These are phyloP conservation scores for Axea sp. DNA, from an alignment of 2,888 invertebrate genomes.

Conservation along the genomic window DNA sequence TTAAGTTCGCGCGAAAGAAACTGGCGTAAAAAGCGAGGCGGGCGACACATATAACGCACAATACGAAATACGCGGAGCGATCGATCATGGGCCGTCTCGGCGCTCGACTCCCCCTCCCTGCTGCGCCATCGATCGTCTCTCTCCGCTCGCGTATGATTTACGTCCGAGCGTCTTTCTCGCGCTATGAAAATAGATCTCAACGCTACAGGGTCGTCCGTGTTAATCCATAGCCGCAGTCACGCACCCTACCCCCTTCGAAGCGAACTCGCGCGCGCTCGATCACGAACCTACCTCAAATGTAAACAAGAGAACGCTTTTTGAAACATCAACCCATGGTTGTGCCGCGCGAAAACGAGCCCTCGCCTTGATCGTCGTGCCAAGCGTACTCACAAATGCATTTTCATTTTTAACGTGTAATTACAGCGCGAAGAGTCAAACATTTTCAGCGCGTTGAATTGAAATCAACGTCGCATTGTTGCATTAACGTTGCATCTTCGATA, in stretches of 20 bases:
- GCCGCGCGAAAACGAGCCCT: slow-evolving; percentile 4
- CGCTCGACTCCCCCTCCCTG: slow-evolving; percentile 16
- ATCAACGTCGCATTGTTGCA: too few relatives aligned
- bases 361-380: background rate
- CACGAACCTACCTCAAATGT: slow-evolving; percentile 64
- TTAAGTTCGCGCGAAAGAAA: slow-evolving; percentile 51
- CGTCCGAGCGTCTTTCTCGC: slow-evolving; percentile 41
- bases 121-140: slow-evolving; percentile 17
- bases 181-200: slow-evolving; percentile 60
- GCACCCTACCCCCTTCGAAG: slow-evolving; percentile 58
- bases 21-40: slow-evolving; percentile 20
- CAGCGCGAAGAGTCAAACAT: too few relatives aligned
- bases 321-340: slow-evolving; percentile 25
- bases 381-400: too few relatives aligned
- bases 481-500: too few relatives aligned
- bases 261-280: slow-evolving; percentile 57
- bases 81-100: slow-evolving; percentile 55
- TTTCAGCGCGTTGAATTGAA: too few relatives aligned
- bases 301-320: slow-evolving; percentile 59
- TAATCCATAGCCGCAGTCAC: slow-evolving; percentile 56
- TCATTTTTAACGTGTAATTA: too few relatives aligned
- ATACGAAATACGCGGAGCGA: slow-evolving; percentile 52
- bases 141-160: slow-evolving; percentile 32
- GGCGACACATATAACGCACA: slow-evolving; percentile 50
- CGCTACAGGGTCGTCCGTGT: slow-evolving; percentile 57